phyloP scores from a whole-genome alignment of 2,888 invertebrate species.

The Limnephilus lunatus region DNA sequence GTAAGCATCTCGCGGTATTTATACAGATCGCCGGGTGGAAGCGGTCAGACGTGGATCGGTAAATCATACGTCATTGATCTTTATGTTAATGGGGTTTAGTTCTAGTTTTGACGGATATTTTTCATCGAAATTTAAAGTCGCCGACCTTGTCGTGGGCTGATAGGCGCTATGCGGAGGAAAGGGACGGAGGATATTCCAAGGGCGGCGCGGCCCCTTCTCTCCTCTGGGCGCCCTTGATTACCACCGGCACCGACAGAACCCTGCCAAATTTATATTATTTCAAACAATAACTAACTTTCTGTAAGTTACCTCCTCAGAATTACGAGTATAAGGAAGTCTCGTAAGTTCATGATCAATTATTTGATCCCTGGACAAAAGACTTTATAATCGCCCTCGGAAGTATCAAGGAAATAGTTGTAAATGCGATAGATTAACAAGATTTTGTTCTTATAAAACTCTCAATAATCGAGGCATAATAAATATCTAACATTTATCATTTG shows the following conservation, averaged over 20 bases:
- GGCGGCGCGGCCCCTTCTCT: slow-evolving; percentile 42
- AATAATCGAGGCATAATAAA: background rate
- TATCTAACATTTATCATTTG: background rate
- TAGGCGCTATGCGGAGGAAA: slow-evolving; percentile 53
- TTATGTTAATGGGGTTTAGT: slow-evolving; percentile 62
- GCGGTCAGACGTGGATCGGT: slow-evolving; percentile 35
- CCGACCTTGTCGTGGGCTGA: slow-evolving; percentile 59
- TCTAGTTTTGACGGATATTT: slow-evolving; percentile 61
- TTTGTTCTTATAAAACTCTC: background rate
- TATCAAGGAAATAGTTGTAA: background rate
- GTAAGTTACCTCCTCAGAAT: background rate
- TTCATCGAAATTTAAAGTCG: slow-evolving; percentile 57
- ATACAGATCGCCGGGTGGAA: slow-evolving; percentile 43
- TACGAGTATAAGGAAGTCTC: slow-evolving; percentile 24
- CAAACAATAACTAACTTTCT: background rate
- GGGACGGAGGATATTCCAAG: slow-evolving; percentile 45
- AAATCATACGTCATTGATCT: slow-evolving; percentile 59
- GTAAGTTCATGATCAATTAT: background rate
- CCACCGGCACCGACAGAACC: slow-evolving; percentile 45
- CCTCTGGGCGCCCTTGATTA: slow-evolving; percentile 58
- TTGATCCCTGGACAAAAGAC: background rate
- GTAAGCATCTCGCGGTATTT: slow-evolving; percentile 44
- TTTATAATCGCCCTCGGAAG: background rate
- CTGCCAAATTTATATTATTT: slow-evolving; percentile 47
- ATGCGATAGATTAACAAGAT: background rate